Evolutionary conservation across 2,113 vertebrate genomes (phyloP).

Genomic region (Acanthisitta chloris): DNA sequence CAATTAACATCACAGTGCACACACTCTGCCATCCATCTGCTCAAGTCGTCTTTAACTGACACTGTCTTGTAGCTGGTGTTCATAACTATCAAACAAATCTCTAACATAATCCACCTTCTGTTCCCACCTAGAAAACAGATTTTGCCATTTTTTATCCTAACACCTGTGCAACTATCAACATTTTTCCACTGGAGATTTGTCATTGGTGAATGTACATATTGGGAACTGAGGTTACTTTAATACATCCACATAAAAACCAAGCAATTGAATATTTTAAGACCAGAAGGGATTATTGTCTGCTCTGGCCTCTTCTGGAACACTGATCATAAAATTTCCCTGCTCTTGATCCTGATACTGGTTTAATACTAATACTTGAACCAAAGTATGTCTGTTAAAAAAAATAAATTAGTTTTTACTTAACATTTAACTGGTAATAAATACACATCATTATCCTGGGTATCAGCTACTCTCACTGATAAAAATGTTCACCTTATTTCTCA

Average conservation of each 20-base stretch:
- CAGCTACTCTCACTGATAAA: neutral
- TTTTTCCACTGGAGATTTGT: constrained; percentile 35
- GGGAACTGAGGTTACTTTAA: neutral
- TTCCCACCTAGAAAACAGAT: constrained; percentile 59
- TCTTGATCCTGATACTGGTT: neutral
- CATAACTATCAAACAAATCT: constrained; percentile 48
- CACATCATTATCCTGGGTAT: neutral
- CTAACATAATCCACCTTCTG: constrained; percentile 59
- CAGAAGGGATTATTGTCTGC: neutral
- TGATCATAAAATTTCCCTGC: neutral
- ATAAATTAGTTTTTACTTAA: neutral
- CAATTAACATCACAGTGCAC: constrained; percentile 56
- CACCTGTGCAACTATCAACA: constrained; percentile 31
- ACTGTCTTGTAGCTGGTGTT: constrained; percentile 53
- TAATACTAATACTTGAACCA: neutral
- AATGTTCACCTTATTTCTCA: neutral
- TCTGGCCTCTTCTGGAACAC: neutral
- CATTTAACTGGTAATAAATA: neutral
- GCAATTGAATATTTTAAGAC: neutral
- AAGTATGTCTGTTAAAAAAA: neutral
- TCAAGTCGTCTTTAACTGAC: constrained; percentile 61
- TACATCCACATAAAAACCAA: neutral
- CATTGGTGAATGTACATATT: neutral
- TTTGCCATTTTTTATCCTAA: constrained; percentile 48
- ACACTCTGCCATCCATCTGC: constrained; percentile 57